Base-by-base conservation (phyloP, 64 coral and sea anemone genomes). In the Astreopora myriophthalma region DNA sequence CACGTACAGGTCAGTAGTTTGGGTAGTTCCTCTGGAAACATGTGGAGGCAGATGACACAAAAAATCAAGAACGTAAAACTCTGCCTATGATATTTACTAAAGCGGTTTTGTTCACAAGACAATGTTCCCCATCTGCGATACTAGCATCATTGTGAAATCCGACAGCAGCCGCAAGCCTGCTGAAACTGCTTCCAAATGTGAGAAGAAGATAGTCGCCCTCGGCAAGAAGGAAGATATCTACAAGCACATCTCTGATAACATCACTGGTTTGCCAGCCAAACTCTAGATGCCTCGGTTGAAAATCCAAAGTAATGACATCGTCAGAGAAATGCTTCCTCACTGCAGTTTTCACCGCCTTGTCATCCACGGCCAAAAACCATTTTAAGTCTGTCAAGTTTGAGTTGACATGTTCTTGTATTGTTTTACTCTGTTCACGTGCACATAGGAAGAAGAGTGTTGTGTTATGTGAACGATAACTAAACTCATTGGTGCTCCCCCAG, bases 331-430 rank as follows among this genome's bases (percentile, higher is more conserved):
- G 31, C 22, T 74, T 87, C 36, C 20, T 30, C 40, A 26, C 55
- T 7, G 46, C 12, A 13, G 36, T 3, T 74, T 88, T 88, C 4
- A 74, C 1, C 30, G 44, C 22, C 1, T 31, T 27, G 36, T 74
- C 67, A 74, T 88, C 85, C 3, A 48, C 39, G 4, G 85, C 85
- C 19, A 88, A 63, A 36, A 88, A 88, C 85, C 85, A 88, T 14
- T 42, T 52, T 14, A 88, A 34, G 62, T 66, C 62, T 2, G 37
- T 31, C 8, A 84, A 26, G 8, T 22, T 33, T 26, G 69, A 1
- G 4, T 14, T 29, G 1, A 74, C 9, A 16, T 74, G 73, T n/a
- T 33, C 40, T 42, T 52, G 29, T 11, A 88, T 72, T 4, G 58
- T 0, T 31, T 12, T 58, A 16, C 55, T 36, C 2, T 73, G 66